Evolutionary conservation across 2,113 vertebrate species (phyloP).

Genomic region (Gnathonemus echidnorhynchus): DNA sequence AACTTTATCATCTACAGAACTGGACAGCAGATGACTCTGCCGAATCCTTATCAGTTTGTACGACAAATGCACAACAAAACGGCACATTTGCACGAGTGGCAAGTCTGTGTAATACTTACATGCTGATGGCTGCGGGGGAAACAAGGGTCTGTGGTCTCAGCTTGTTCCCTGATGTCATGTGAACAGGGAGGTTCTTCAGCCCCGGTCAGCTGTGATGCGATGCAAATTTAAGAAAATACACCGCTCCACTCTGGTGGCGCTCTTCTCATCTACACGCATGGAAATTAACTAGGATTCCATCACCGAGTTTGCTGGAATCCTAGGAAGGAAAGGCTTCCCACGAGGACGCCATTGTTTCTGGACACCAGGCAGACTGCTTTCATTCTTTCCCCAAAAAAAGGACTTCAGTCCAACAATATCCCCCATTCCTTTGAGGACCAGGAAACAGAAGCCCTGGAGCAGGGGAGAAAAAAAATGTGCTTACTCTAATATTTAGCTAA

Average conservation of each 20-base stretch:
- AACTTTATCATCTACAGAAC: not conserved
- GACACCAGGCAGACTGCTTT: not conserved
- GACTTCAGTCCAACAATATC: not conserved
- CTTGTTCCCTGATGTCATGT: not conserved
- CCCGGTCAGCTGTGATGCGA: conserved; percentile 2
- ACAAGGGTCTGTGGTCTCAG: not conserved
- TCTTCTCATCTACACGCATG: not conserved
- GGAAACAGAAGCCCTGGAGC: not conserved
- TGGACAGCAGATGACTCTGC: not conserved
- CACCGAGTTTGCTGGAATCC: not conserved
- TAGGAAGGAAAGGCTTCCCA: conserved; percentile 5
- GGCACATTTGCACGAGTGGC: not conserved
- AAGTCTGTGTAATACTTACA: conserved; percentile 4
- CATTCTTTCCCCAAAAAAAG: not conserved
- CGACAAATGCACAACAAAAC: not conserved
- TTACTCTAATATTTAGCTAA: not conserved
- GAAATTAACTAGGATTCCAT: not conserved
- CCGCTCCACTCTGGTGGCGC: not conserved
- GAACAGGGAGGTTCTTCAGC: not conserved
- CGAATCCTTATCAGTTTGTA: not conserved
- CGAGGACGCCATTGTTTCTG: not conserved
- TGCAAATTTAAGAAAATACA: conserved; percentile 15
- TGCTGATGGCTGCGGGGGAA: not conserved
- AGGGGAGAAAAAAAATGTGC: not conserved
- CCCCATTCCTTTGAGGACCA: conserved; percentile 13